Percentiles rank a stretch among this genome's conserved stretches.
Evolutionary conservation across 2,888 invertebrate genomes (phyloP).

Genomic region (Cynaeus angustus): DNA sequence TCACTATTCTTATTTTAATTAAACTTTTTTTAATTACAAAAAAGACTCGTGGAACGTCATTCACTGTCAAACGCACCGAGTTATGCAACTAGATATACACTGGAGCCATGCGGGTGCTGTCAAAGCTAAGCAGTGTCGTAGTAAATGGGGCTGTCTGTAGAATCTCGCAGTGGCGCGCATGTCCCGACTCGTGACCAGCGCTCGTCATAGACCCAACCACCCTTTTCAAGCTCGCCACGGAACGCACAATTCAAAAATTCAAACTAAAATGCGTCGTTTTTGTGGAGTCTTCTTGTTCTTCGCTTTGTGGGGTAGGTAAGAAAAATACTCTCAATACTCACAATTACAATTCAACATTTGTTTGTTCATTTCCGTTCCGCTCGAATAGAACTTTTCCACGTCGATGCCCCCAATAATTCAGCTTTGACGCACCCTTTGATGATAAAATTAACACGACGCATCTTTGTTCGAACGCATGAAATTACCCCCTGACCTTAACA

Average conservation of each 20-base stretch:
- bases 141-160: background rate
- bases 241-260: conserved; percentile 2
- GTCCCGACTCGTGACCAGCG: conserved; percentile 11
- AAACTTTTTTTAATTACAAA: conserved; percentile 1
- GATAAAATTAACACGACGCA: conserved; percentile 46
- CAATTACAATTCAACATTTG: no score
- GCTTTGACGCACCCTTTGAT: conserved; percentile 50
- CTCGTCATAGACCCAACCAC: background rate
- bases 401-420: conserved; percentile 27
- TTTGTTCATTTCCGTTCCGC: conserved; percentile 4
- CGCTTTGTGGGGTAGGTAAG: conserved; percentile 7
- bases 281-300: no score
- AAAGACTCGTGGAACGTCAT: background rate
- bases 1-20: background rate
- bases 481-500: background rate
- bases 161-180: conserved; percentile 16
- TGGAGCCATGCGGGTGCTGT: background rate
- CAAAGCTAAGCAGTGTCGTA: conserved; percentile 23
- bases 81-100: conserved; percentile 17
- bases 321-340: background rate
- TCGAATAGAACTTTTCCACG: conserved; percentile 34
- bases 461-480: conserved; percentile 4
- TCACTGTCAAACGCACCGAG: background rate
- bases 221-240: conserved; percentile 4
- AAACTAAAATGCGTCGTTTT: conserved; percentile 15